A percentile compares a stretch with the other conserved stretches of the same genome.
Evolutionary conservation across 2,113 vertebrate genomes (phyloP).

Genomic region (Bubo scandiacus): DNA sequence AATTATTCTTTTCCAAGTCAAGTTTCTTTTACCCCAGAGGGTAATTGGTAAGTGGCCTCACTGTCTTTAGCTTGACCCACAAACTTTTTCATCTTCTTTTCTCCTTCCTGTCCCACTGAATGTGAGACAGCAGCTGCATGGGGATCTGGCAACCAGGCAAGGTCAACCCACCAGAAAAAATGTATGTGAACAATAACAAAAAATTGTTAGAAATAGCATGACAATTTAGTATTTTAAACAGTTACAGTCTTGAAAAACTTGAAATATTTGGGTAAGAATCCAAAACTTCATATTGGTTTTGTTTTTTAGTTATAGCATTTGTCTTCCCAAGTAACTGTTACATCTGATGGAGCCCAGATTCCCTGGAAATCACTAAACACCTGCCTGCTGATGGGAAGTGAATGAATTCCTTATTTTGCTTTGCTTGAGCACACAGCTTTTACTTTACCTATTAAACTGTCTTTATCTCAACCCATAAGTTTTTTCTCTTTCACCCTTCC

Average conservation of each 20-base stretch:
- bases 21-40: neutral
- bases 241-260: neutral
- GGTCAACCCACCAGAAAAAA: neutral
- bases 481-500: neutral
- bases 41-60: neutral
- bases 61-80: neutral
- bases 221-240: neutral
- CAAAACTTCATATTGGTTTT: neutral
- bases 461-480: neutral
- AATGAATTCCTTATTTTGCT: neutral
- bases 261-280: neutral
- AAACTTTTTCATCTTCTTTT: neutral
- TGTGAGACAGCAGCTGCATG: neutral
- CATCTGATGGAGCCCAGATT: fast-evolving
- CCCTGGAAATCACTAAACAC: neutral
- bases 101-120: neutral
- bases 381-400: neutral
- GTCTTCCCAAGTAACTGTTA: fast-evolving
- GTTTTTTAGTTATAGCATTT: neutral
- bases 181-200: neutral
- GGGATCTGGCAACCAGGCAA: neutral
- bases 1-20: neutral
- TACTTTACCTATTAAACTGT: neutral
- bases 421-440: neutral
- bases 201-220: neutral